phyloP scores from a whole-genome alignment of 2,888 invertebrate genomes.

The Leptarthrus brevirostris region DNA sequence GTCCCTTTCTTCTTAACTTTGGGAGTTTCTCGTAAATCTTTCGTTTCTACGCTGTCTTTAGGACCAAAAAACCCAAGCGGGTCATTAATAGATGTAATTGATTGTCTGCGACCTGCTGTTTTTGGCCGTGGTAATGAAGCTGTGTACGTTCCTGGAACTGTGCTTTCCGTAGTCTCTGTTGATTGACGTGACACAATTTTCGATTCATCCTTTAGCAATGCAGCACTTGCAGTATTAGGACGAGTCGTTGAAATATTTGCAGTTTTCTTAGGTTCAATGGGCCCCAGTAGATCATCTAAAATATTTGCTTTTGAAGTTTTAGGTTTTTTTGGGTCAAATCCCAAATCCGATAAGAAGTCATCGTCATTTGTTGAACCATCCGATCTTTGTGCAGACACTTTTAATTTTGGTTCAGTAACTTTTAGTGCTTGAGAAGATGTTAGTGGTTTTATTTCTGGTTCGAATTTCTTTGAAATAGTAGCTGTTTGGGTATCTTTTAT shows the following conservation, averaged over 20 bases:
- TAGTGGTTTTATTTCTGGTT: constrained; percentile 56
- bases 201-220: constrained; percentile 28
- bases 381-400: constrained; percentile 25
- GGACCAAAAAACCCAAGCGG: constrained; percentile 56
- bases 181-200: constrained; percentile 63
- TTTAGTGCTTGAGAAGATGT: background rate
- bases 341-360: constrained; percentile 63
- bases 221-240: constrained; percentile 55
- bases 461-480: constrained; percentile 49
- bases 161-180: constrained; percentile 63
- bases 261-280: constrained; percentile 58
- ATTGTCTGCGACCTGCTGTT: constrained; percentile 63
- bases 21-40: constrained; percentile 59
- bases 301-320: constrained; percentile 62
- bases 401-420: background rate
- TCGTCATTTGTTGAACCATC: constrained; percentile 58
- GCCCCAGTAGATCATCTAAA: constrained; percentile 63
- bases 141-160: constrained; percentile 52
- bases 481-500: constrained; percentile 59
- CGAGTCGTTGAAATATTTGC: constrained; percentile 56
- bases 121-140: constrained; percentile 60
- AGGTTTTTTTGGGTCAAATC: constrained; percentile 66
- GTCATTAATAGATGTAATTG: constrained; percentile 59
- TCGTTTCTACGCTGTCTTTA: constrained; percentile 53
- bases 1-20: constrained; percentile 57